These are phyloP conservation scores for Poeciliopsis paucimaculata DNA, from an alignment of 2,797 vertebrate species.

Conservation along the genomic window DNA sequence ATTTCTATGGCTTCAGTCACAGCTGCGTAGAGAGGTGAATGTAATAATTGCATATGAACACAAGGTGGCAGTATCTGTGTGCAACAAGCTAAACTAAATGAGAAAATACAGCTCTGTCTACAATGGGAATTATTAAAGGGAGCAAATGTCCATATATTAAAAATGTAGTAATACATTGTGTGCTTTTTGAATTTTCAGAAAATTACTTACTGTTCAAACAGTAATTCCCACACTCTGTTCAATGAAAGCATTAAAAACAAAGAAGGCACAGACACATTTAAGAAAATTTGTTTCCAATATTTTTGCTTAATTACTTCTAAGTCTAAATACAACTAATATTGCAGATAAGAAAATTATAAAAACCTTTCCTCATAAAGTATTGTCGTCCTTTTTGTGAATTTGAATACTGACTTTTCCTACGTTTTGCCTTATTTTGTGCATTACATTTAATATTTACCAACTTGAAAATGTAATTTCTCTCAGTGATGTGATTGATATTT, in stretches of 20 bases:
- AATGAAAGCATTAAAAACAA: slow-evolving; percentile 76
- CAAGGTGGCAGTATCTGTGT: slow-evolving; percentile 61
- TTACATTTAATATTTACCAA: background rate
- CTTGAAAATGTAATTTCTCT: background rate
- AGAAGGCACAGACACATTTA: slow-evolving; percentile 60
- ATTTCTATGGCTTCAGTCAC: slow-evolving; percentile 95
- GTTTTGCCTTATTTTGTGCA: background rate
- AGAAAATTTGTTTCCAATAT: slow-evolving; percentile 41
- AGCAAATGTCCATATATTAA: background rate
- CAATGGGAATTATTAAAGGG: too few relatives aligned
- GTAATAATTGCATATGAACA: slow-evolving; percentile 51
- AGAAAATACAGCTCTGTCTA: background rate
- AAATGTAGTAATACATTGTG: background rate
- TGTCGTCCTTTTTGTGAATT: background rate
- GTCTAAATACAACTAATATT: background rate
- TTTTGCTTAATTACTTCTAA: background rate
- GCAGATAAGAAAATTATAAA: background rate
- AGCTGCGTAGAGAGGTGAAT: slow-evolving; percentile 73
- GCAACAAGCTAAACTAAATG: background rate
- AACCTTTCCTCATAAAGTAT: background rate
- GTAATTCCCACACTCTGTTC: slow-evolving; percentile 96
- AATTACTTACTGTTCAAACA: slow-evolving; percentile 96
- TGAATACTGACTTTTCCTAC: background rate
- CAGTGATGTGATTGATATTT: background rate
- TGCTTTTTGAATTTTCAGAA: slow-evolving; percentile 13